phyloP scores from a whole-genome alignment of 2,113 vertebrate species.

The Phalacrocorax pelagicus region DNA sequence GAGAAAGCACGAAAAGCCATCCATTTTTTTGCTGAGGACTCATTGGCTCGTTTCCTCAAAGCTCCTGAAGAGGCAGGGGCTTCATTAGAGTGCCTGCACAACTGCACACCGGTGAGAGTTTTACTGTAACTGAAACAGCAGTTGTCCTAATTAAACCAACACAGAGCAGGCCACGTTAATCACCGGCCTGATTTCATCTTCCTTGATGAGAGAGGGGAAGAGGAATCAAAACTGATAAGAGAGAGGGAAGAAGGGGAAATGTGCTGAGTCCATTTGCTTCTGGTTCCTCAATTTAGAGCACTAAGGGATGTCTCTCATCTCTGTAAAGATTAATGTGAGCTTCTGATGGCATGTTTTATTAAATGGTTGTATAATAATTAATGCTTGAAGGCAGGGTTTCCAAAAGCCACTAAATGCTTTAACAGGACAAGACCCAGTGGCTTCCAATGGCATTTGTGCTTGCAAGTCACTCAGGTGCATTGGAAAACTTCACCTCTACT shows the following conservation, averaged over 20 bases:
- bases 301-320: neutral
- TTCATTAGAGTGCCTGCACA: conserved; percentile 5
- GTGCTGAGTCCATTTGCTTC: neutral
- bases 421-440: neutral
- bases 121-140: neutral
- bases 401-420: conserved; percentile 39
- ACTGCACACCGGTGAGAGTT: neutral
- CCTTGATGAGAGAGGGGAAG: neutral
- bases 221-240: neutral
- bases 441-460: conserved; percentile 10
- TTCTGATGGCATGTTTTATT: conserved; percentile 34
- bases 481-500: conserved; percentile 25
- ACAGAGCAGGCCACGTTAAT: conserved; percentile 13
- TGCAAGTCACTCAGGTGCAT: conserved; percentile 9
- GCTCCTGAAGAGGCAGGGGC: neutral
- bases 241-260: neutral
- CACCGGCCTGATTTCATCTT: conserved; percentile 5
- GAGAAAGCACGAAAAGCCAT: neutral
- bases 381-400: conserved; percentile 14
- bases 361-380: conserved; percentile 31
- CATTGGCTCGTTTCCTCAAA: neutral
- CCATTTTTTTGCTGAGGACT: neutral
- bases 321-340: conserved; percentile 25
- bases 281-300: neutral
- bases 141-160: conserved; percentile 38